Percentiles rank a stretch among this genome's conserved stretches.
These are phyloP conservation scores for Chrysolina oricalcia DNA, from an alignment of 2,888 invertebrate species.

Conservation along the genomic window DNA sequence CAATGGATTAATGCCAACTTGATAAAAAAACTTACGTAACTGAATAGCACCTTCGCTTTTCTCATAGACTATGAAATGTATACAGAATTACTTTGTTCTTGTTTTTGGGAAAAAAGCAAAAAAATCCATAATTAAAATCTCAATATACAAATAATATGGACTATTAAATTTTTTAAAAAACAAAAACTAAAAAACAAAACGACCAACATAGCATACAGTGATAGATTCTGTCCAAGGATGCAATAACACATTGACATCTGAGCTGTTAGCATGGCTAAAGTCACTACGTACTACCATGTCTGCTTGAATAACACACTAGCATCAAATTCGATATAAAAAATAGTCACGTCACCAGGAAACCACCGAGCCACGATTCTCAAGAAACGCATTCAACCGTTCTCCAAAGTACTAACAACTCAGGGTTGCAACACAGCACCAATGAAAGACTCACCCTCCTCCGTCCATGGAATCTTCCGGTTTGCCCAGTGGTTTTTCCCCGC, in stretches of 20 bases:
- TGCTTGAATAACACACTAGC: slow-evolving; percentile 9
- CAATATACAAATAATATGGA: slow-evolving; percentile 32
- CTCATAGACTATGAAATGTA: slow-evolving; percentile 18
- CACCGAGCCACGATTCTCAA: slow-evolving; percentile 31
- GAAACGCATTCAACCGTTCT: slow-evolving; percentile 8
- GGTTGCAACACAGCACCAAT: slow-evolving; percentile 34
- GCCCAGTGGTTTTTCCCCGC: slow-evolving; percentile 43
- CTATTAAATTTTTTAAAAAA: slow-evolving; percentile 40
- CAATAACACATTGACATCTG: slow-evolving; percentile 47
- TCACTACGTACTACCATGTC: slow-evolving; percentile 7
- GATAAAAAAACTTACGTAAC: slow-evolving; percentile 1
- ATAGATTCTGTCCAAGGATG: slow-evolving; percentile 52
- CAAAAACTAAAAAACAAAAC: slow-evolving; percentile 46
- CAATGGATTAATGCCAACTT: slow-evolving; percentile 6
- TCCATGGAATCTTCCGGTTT: slow-evolving; percentile 73
- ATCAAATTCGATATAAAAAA: not conserved
- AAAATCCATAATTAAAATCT: slow-evolving; percentile 20
- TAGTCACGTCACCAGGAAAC: slow-evolving; percentile 27
- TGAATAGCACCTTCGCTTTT: slow-evolving; percentile 16
- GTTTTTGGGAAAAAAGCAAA: slow-evolving; percentile 24
- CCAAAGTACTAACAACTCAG: slow-evolving; percentile 58
- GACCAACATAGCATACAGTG: slow-evolving; percentile 40
- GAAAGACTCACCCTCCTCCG: slow-evolving; percentile 75
- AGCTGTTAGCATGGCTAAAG: slow-evolving; percentile 30
- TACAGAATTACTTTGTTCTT: slow-evolving; percentile 19